Evolutionary conservation across 2,888 invertebrate species (phyloP), one percentile per base, ranked within the genome.

Genomic region (Plutella xylostella): DNA sequence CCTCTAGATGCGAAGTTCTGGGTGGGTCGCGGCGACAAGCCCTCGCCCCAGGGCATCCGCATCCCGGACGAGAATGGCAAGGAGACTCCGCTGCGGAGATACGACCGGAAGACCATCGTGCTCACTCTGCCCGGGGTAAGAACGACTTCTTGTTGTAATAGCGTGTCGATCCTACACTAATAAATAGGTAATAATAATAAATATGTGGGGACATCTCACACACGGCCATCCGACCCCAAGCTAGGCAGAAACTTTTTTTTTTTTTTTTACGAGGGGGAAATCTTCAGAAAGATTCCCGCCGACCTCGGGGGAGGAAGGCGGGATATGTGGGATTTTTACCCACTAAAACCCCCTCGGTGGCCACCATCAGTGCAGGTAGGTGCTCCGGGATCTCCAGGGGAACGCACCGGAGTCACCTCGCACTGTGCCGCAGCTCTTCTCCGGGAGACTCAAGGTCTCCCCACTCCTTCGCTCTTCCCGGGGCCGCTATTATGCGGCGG

Each of bases 1-100:
- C n/a, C n/a, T n/a, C n/a, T n/a, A 94, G 96, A 96, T 73, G 95
- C 95, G 1, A 95, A 96, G 79, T 96, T 96, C 78, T 96, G 96
- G 94, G 94, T 93, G 51, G 96, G 96, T 1, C 86, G 89, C 42
- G 96, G 96, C 1, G 82, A 88, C 21, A 89, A 90, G 61, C 94
- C 95, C 0, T 89, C 92, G 1, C 89, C 94, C 1, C 91, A 92
- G 59, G 96, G 96, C 30, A 88, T 92, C 50, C 87, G 93, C 43
- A 92, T 96, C 33, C 92, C 96, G 0, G 96, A 96, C 71, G 96
- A 96, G 82, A 96, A 96, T 67, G 96, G 96, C 55, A 92, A 92
- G 63, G 90, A 90, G 64, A 68, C 79, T 22, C 94, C 95, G 1
- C 82, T 96, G 47, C 85, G 92, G 21, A 88, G 89, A 52, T 96